Evolutionary conservation across 2,888 invertebrate genomes (phyloP), one percentile per base, ranked within the genome.

Genomic region (Drosophila paracracens): DNA sequence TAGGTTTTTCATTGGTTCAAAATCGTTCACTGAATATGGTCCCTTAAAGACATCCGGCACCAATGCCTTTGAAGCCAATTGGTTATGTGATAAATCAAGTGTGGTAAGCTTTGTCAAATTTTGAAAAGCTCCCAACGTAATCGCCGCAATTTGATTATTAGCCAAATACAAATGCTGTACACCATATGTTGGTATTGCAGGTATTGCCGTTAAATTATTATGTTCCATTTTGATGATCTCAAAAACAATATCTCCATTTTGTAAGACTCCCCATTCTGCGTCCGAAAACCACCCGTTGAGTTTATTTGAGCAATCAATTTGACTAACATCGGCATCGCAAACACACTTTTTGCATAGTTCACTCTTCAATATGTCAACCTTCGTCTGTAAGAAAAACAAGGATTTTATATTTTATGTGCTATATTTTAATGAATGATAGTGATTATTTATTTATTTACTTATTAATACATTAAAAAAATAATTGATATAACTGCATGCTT

Each of bases 1-100:
- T 11, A 93, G 38, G 25, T 90, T 88, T 4, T 67, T 73, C 25
- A 93, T 40, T 0, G 93, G 91, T 57, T 88, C 74, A 72, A 87
- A 93, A 33, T 82, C 74, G 3, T 79, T 36, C 0, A 61, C 29
- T 4, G 89, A 77, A 70, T 89, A 93, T 5, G 72, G 72, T 75
- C 93, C 97, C 94, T 95, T 94, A 89, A 97, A 97, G 13, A 95
- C 94, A 64, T 95, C 94, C 0, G 96, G 96, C 70, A 92, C 93
- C 4, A 97, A 91, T 0, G 92, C 93, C 1, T 94, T 95, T 0
- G 94, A 92, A 0, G 94, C 95, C 29, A 97, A 92, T 52, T 95
- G 94, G 81, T 97, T 97, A 71, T 95, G 92, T 67, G 96, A 96
- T 74, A 97, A 92, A 91, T 97, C 96, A 53, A 97, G 88, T 3